Conservation (phyloP, 2,888 invertebrate species). For the Heliconius ethilla region DNA sequence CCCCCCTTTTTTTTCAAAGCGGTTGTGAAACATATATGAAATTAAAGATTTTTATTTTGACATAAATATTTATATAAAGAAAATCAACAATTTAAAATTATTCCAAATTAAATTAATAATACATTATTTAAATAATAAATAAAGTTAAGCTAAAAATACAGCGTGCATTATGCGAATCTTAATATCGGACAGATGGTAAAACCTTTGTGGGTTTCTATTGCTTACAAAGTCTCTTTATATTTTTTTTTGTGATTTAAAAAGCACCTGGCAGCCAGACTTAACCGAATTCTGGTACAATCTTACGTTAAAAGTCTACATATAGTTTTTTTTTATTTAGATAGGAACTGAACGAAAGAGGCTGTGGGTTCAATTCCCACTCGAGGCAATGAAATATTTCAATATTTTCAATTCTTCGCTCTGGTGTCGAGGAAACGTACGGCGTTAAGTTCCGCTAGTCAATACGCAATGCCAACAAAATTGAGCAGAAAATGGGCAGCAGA, state of each 20-base stretch:
- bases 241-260: slow-evolving; percentile 21
- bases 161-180: slow-evolving; percentile 15
- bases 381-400: too few species aligned
- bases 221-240: slow-evolving; percentile 13
- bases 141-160: background rate
- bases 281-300: background rate
- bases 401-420: too few species aligned
- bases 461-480: too few species aligned
- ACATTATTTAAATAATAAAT: background rate
- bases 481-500: too few species aligned
- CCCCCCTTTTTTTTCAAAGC: background rate
- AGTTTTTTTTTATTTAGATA: background rate
- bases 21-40: background rate
- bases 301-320: background rate
- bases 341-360: background rate
- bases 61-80: background rate
- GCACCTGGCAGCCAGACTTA: slow-evolving; percentile 23
- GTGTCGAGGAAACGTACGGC: too few species aligned
- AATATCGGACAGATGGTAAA: slow-evolving; percentile 26
- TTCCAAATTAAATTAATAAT: background rate
- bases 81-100: background rate
- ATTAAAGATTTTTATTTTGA: background rate
- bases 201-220: slow-evolving; percentile 30
- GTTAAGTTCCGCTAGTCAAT: too few species aligned
- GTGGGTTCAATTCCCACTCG: too few species aligned